Base-by-base conservation (phyloP, 1,140 invertebrate species). In the Diplogasteroides magnus region DNA sequence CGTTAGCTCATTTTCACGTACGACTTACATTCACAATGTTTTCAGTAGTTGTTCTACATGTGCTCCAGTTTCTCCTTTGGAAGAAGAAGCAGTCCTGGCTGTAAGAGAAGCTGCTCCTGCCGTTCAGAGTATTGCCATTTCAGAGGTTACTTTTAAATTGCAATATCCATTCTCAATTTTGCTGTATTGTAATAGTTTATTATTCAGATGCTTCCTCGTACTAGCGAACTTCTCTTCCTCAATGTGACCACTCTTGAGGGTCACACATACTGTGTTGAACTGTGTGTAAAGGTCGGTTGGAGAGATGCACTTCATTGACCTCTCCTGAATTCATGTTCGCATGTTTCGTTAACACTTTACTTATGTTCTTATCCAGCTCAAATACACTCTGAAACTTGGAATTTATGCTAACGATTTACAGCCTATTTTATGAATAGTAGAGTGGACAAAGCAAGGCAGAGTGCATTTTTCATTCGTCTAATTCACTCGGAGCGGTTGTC, bases 201-300 rank as follows among this genome's bases (percentile, higher is more conserved):
- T 48, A 6, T 48, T 48, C 6, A 48, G 27, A 72, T 72, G 64
- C 65, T 72, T 32, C 70, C 70, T 23, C 57, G 70, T 2, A 72
- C 70, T 23, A 25, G 60, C 1, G 67, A 72, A 11, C 58, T 72
- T 13, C 61, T 72, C 37, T 72, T 72, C 57, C 31, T 72, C 23
- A 72, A 72, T 37, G 56, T 72, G 13, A 72, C 70, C 3, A 72
- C 70, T 15, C 19, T 61, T 0, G 70, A 72, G 37, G 65, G 65
- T 27, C 55, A 67, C 13, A 72, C 70, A 25, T 68, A 72, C 26
- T 72, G 70, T 31, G 61, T 67, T 28, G 70, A 72, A 23, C 13
- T 72, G 25, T 67, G 64, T 26, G 37, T 64, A 66, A 26, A 64
- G n/a, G n/a, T n/a, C n/a, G n/a, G n/a, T n/a, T n/a, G n/a, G n/a